Evolutionary conservation across 2,797 vertebrate species (phyloP).

Genomic region (Euthynnus affinis): DNA sequence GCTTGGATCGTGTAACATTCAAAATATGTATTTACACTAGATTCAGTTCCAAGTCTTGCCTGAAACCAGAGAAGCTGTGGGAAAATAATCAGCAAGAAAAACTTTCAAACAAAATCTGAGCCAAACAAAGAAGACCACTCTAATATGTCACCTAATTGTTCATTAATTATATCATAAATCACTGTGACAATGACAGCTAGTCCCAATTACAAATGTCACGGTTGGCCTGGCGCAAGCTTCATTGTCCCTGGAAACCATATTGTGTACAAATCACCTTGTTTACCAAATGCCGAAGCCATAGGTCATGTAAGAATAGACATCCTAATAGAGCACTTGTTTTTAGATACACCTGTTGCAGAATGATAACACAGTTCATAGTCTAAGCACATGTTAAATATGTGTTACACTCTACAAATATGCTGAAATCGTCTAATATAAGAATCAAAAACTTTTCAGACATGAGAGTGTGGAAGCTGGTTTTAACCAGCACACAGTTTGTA

Average conservation of each 20-base stretch:
- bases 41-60: not conserved
- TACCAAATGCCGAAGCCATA: slow-evolving; percentile 43
- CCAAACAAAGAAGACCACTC: slow-evolving; percentile 74
- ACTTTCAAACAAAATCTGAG: slow-evolving; percentile 47
- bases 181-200: slow-evolving; percentile 88
- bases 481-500: not conserved
- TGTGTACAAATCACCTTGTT: slow-evolving; percentile 71
- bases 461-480: not conserved
- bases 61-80: not conserved
- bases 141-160: slow-evolving; percentile 90
- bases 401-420: not conserved
- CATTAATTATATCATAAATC: slow-evolving; percentile 95
- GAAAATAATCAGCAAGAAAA: slow-evolving; percentile 33
- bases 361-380: not conserved
- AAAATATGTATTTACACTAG: not conserved
- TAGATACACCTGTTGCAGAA: slow-evolving; percentile 2
- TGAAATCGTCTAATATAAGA: not conserved
- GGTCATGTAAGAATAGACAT: slow-evolving; percentile 26
- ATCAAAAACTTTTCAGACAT: not conserved
- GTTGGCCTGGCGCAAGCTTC: slow-evolving; percentile 72
- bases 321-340: not conserved
- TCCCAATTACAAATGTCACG: slow-evolving; percentile 83
- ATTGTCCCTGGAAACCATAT: slow-evolving; percentile 63
- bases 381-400: not conserved
- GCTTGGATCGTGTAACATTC: not conserved